These are phyloP conservation scores for Drosophila ercepeae DNA, from an alignment of 1,140 invertebrate genomes.

Conservation along the genomic window DNA sequence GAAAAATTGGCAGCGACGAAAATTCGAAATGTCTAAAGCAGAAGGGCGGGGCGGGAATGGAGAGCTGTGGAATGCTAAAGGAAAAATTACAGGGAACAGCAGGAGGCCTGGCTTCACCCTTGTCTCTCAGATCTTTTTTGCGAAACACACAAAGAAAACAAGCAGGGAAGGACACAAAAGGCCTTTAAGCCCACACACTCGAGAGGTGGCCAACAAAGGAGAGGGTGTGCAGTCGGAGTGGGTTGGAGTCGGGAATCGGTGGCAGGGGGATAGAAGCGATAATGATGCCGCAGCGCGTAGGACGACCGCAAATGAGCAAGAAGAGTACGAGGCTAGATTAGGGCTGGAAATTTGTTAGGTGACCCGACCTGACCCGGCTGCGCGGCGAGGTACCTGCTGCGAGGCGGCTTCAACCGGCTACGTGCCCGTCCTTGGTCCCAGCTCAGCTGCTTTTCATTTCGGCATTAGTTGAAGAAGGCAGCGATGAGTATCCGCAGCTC, in stretches of 20 bases:
- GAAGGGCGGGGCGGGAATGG: neutral
- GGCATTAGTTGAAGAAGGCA: constrained; percentile 43
- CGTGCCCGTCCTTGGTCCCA: constrained; percentile 16
- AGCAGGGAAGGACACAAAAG: constrained; percentile 38
- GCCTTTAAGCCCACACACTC: constrained; percentile 58
- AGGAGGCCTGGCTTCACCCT: constrained; percentile 49
- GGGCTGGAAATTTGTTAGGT: constrained; percentile 62
- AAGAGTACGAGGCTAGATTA: constrained; percentile 36
- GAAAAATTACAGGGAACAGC: constrained; percentile 79
- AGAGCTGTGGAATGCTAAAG: constrained; percentile 44
- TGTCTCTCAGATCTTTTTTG: constrained; percentile 36
- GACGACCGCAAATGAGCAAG: constrained; percentile 72
- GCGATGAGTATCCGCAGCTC: constrained; percentile 14
- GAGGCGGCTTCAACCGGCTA: constrained; percentile 31
- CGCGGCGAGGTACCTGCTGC: constrained; percentile 44
- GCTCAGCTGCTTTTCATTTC: constrained; percentile 56
- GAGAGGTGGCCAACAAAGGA: constrained; percentile 5
- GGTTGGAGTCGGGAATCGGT: neutral
- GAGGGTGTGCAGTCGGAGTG: too few species aligned
- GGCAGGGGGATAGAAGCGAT: constrained; percentile 33
- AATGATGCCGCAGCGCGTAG: constrained; percentile 62
- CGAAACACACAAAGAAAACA: constrained; percentile 45
- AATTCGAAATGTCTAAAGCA: constrained; percentile 73
- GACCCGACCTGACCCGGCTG: constrained; percentile 28
- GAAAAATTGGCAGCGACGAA: constrained; percentile 73